phyloP scores from a whole-genome alignment of 2,888 invertebrate genomes.

The Heliothis peltigera region DNA sequence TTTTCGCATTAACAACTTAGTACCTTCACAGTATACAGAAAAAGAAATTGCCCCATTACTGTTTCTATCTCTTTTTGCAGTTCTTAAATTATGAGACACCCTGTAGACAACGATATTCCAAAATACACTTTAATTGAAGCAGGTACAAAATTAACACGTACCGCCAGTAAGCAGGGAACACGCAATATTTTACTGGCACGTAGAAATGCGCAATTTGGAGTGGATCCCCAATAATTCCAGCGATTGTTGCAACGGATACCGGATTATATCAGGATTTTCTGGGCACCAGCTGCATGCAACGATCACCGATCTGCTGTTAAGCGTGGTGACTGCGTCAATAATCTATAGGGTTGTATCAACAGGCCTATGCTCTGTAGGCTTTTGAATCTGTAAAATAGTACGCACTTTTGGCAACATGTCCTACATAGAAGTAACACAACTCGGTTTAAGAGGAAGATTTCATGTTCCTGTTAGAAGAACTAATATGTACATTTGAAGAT shows the following conservation, averaged over 20 bases:
- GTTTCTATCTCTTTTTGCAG: not conserved
- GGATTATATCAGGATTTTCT: conserved; percentile 47
- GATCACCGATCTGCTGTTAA: conserved; percentile 37
- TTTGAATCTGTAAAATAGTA: too few relatives aligned
- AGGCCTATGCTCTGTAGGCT: not conserved
- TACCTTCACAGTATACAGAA: too few relatives aligned
- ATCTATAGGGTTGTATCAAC: conserved; percentile 27
- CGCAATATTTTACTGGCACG: conserved; percentile 2
- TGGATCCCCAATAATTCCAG: conserved; percentile 36
- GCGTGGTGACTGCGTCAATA: conserved; percentile 36
- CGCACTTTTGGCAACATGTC: too few relatives aligned
- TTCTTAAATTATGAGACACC: not conserved
- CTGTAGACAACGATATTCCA: not conserved
- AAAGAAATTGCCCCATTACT: not conserved
- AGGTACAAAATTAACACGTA: not conserved
- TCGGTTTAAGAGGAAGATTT: too few relatives aligned
- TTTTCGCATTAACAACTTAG: not conserved
- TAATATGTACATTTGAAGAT: too few relatives aligned
- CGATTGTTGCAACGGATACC: conserved; percentile 29
- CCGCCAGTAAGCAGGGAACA: not conserved
- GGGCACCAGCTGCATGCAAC: conserved; percentile 51
- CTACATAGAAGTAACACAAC: too few relatives aligned
- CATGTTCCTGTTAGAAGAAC: too few relatives aligned
- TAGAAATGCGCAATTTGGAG: conserved; percentile 25
- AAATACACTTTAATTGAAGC: not conserved